Conservation (phyloP, 2,113 vertebrate genomes). For the Paralichthys olivaceus region DNA sequence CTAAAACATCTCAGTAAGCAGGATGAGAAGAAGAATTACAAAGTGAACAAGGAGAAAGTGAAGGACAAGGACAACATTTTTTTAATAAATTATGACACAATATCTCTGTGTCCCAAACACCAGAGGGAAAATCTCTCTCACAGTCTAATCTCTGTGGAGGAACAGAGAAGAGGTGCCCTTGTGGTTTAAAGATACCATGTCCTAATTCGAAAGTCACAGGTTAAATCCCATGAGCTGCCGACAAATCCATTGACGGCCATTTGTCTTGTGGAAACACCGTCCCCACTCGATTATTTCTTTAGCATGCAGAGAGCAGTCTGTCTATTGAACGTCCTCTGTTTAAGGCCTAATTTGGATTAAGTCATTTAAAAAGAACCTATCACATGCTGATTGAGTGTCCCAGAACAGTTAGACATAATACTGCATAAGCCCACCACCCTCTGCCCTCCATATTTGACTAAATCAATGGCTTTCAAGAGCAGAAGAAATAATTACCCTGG, state of each 20-base stretch:
- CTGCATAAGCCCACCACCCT: slow-evolving; percentile 20
- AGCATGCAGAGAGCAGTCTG: slow-evolving; percentile 29
- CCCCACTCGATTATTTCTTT: slow-evolving; percentile 21
- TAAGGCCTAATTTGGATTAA: slow-evolving; percentile 57
- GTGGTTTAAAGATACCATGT: slow-evolving; percentile 48
- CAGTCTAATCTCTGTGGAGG: slow-evolving; percentile 36
- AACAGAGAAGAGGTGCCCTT: slow-evolving; percentile 22
- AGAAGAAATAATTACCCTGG: slow-evolving; percentile 47
- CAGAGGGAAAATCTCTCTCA: slow-evolving; percentile 6
- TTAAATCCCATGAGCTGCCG: slow-evolving; percentile 44
- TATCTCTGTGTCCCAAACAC: slow-evolving; percentile 10
- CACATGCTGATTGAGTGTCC: slow-evolving; percentile 40
- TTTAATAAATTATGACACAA: slow-evolving; percentile 19
- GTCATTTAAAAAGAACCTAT: slow-evolving; percentile 51
- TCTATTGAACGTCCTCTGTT: slow-evolving; percentile 26
- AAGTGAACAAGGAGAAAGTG: slow-evolving; percentile 11
- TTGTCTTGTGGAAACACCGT: slow-evolving; percentile 38
- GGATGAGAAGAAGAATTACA: slow-evolving; percentile 22
- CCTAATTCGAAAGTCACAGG: slow-evolving; percentile 56
- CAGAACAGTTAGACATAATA: slow-evolving; percentile 33
- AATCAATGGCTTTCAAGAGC: slow-evolving; percentile 39
- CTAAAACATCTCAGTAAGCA: slow-evolving; percentile 49
- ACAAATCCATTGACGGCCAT: slow-evolving; percentile 4
- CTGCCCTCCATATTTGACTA: slow-evolving; percentile 32
- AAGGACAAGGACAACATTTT: slow-evolving; percentile 55